Evolutionary conservation across 2,797 vertebrate genomes (phyloP), one percentile per base, ranked within the genome.

Genomic region (Dryobates pubescens): DNA sequence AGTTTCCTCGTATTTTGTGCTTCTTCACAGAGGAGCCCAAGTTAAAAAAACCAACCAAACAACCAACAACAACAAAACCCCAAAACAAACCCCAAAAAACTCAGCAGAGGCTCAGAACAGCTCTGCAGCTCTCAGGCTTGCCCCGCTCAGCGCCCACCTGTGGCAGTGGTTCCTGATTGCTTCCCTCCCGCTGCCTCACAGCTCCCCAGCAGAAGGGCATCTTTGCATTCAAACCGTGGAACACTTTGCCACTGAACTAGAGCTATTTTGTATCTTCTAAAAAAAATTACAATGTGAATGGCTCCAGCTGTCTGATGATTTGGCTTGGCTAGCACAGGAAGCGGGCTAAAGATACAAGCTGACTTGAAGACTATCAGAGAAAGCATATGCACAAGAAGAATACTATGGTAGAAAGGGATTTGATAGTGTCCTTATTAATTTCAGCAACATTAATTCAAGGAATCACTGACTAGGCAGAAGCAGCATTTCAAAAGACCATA

Each of bases 91-190:
- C 38, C 38, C 38, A 38, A 38, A 38, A 38, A 38, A 38, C 38
- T 38, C 57, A 73, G 58, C 26, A 26, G n/a, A 43, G 47, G 41
- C 41, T 82, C 61, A 23, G 56, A 63, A 20, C 3, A 24, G 2
- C 2, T 0, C 24, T 0, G 0, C 27, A 13, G 30, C 32, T 41
- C 32, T 41, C 23, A n/a, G 30, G 54, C 41, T 51, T n/a, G 16
- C 23, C 17, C 61, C 29, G 81, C 58, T 59, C 6, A 16, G 63
- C 32, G 29, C 24, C 43, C 22, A n/a, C 16, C 32, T 5, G 14
- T 17, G 18, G 17, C 47, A 5, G 19, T 43, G 57, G 32, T 41
- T 63, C 34, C 70, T 47, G 19, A 34, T 51, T 1, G 1, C 4
- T 53, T 22, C 63, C 18, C 11, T 41, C 41, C 72, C 0, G 1